Evolutionary conservation across 1,140 invertebrate genomes (phyloP), one percentile per base, ranked within the genome.

Genomic region (Drosophila dunni): DNA sequence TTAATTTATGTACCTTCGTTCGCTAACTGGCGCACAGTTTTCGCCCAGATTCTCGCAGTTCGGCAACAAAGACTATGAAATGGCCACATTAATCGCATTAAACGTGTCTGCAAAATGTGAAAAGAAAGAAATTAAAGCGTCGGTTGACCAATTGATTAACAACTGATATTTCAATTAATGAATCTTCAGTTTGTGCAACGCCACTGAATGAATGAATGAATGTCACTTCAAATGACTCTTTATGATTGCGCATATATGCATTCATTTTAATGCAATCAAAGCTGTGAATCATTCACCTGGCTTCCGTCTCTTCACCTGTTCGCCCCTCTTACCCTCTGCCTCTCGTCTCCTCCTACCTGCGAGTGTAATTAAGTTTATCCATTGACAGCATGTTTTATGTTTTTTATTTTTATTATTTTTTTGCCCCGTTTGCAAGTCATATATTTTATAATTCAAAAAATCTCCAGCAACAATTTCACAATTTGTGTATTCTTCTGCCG

Each of bases 361-460:
- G 58, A 64, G 34, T 57, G 75, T 85, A 85, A 85, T 85, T 85
- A 85, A 85, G 82, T 85, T 84, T 81, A 71, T 51, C 17, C 70
- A 51, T 58, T 72, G 70, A 67, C 70, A 54, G 40, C 54, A 46
- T 51, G 8, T 64, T 36, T 70, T 20, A 29, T 29, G 6, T 29
- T 29, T 29, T 29, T 29, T 29, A 29, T 29, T 29, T 29, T 29
- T 29, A 29, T 70, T 40, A n/a, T 46, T 36, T 70, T 42, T 34
- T 13, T 40, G 17, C n/a, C 46, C 46, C 9, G 50, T 44, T 63
- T 46, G 60, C 34, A 63, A 63, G 51, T 50, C 29, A 13, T 34
- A 40, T 34, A 50, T 48, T 50, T 57, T 46, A 51, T 45, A 53
- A 45, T 69, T 69, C 46, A 61, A 61, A 68, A 60, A 68, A 68